phyloP scores from a whole-genome alignment of 2,888 invertebrate genomes.

The Chaetogeoica ovagalla region DNA sequence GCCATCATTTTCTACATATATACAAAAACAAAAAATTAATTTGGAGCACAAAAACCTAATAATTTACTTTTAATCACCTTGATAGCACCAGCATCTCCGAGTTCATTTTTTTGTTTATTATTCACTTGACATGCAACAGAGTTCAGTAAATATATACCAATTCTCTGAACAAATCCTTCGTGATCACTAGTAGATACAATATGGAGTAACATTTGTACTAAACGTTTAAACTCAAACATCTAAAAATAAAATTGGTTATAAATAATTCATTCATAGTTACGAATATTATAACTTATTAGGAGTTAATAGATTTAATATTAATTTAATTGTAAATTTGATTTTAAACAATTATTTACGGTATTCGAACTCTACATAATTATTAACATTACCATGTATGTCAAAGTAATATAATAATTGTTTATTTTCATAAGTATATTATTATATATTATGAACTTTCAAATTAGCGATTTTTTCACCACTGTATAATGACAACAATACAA shows the following conservation, averaged over 20 bases:
- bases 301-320: too few relatives aligned
- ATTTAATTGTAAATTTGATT: too few relatives aligned
- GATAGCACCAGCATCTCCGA: slow-evolving; percentile 88
- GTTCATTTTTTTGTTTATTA: slow-evolving; percentile 84
- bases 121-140: slow-evolving; percentile 96
- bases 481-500: too few relatives aligned
- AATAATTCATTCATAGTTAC: background rate
- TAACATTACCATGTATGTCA: too few relatives aligned
- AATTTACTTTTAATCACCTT: slow-evolving; percentile 64
- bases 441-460: too few relatives aligned
- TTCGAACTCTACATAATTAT: too few relatives aligned
- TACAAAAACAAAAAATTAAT: background rate
- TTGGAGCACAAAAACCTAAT: too few relatives aligned
- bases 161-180: slow-evolving; percentile 90
- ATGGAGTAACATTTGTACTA: slow-evolving; percentile 80
- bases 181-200: slow-evolving; percentile 80
- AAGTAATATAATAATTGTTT: too few relatives aligned
- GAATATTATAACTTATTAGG: too few relatives aligned
- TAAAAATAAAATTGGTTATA: slow-evolving; percentile 59
- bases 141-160: slow-evolving; percentile 92
- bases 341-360: too few relatives aligned
- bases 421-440: too few relatives aligned
- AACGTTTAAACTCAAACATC: slow-evolving; percentile 87
- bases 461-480: too few relatives aligned
- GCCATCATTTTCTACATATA: slow-evolving; percentile 67